Conservation (phyloP, 2,113 vertebrate species). For the Zosterops hypoxanthus region DNA sequence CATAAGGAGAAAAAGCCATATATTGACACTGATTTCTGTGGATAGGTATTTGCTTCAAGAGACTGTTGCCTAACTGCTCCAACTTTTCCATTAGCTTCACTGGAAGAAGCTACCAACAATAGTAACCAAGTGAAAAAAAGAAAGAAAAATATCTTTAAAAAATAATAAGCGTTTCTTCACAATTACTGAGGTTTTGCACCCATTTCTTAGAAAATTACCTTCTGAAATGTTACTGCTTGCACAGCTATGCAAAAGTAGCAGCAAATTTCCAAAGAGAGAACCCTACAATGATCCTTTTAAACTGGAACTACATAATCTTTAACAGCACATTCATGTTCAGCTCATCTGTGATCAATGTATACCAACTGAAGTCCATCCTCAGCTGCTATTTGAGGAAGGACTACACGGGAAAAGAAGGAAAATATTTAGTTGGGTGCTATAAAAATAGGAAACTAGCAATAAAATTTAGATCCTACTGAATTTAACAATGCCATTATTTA, state of each 20-base stretch:
- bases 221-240: not conserved
- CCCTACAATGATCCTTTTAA: not conserved
- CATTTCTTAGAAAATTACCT: rapidly evolving
- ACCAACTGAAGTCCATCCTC: not conserved
- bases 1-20: not conserved
- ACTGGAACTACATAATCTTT: not conserved
- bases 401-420: not conserved
- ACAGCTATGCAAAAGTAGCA: not conserved
- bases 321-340: not conserved
- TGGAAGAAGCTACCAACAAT: not conserved
- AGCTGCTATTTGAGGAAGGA: not conserved
- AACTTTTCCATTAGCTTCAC: not conserved
- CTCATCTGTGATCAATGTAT: not conserved
- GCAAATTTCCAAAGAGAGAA: not conserved
- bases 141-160: not conserved
- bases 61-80: rapidly evolving
- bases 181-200: not conserved
- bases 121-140: not conserved
- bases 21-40: not conserved
- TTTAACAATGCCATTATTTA: not conserved
- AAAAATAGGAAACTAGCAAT: slow-evolving; percentile 1
- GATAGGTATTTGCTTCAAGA: not conserved
- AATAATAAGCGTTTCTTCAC: not conserved
- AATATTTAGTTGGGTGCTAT: not conserved
- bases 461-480: not conserved